Evolutionary conservation across 2,888 invertebrate genomes (phyloP).

Genomic region (Dinocampus coccinellae): DNA sequence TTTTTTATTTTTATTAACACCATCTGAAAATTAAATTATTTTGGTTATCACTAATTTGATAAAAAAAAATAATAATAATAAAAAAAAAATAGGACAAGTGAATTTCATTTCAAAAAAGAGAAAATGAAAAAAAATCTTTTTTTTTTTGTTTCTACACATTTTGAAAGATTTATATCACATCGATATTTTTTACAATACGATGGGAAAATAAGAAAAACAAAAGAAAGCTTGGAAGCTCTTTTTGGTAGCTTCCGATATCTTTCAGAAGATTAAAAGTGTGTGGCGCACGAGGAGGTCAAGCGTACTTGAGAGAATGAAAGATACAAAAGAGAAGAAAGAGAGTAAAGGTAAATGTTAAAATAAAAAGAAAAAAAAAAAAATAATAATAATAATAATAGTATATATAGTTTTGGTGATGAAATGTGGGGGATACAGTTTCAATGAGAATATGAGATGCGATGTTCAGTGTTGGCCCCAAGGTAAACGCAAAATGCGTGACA

Average conservation of each 20-base stretch:
- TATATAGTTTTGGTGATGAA: constrained; percentile 24
- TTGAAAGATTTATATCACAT: neutral
- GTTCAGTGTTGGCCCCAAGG: constrained; percentile 30
- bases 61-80: too few relatives aligned
- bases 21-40: too few relatives aligned
- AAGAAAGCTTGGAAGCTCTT: constrained; percentile 15
- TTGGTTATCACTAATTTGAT: too few relatives aligned
- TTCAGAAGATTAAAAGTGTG: constrained; percentile 34
- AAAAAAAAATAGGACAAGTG: too few relatives aligned
- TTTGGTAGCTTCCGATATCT: constrained; percentile 21
- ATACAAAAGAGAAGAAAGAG: neutral
- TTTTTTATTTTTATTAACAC: neutral
- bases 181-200: neutral
- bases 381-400: constrained; percentile 7
- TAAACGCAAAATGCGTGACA: constrained; percentile 44
- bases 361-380: constrained; percentile 8
- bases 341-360: too few relatives aligned
- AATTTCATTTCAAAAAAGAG: too few relatives aligned
- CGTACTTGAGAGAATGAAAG: constrained; percentile 35
- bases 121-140: too few relatives aligned
- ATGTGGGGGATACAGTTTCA: constrained; percentile 38
- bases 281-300: constrained; percentile 35
- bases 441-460: constrained; percentile 13
- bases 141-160: neutral
- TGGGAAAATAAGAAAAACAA: neutral